A percentile compares a stretch with the other conserved stretches of the same genome.
Evolutionary conservation across 2,113 vertebrate species (phyloP).

Genomic region (Syngnathus typhle): DNA sequence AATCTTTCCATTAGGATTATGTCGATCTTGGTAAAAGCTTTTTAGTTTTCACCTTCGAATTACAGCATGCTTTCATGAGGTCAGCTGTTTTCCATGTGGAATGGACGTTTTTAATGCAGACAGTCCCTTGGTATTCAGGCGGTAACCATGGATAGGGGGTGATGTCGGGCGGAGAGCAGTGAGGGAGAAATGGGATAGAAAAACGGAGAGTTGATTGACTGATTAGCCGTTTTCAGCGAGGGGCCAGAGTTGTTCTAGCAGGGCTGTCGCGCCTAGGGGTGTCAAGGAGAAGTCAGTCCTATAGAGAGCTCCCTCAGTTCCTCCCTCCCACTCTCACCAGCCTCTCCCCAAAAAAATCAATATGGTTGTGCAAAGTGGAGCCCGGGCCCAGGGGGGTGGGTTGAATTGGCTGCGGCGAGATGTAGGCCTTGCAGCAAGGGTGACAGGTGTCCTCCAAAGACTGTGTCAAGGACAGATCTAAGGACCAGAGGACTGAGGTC

Average conservation of each 20-base stretch:
- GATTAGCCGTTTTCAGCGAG: conserved; percentile 62
- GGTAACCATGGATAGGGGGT: conserved; percentile 20
- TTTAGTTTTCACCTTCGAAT: conserved; percentile 70
- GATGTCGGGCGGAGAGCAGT: neutral
- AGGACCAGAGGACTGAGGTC: conserved; percentile 48
- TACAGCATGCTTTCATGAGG: conserved; percentile 64
- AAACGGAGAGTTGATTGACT: conserved; percentile 56
- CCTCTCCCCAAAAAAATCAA: conserved; percentile 70
- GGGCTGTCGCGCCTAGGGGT: conserved; percentile 55
- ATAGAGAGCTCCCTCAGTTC: conserved; percentile 53
- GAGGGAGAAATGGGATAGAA: conserved; percentile 20
- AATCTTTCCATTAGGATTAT: conserved; percentile 68
- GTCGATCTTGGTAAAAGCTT: conserved; percentile 59
- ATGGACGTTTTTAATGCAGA: conserved; percentile 58
- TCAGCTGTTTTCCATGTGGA: conserved; percentile 66
- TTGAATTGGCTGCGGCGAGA: conserved; percentile 40
- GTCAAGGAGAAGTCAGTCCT: conserved; percentile 71
- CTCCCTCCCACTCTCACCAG: conserved; percentile 47
- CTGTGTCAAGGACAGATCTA: conserved; percentile 73
- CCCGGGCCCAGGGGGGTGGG: conserved; percentile 53
- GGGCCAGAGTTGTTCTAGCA: conserved; percentile 54
- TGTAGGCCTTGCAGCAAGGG: conserved; percentile 40
- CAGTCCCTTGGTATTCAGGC: conserved; percentile 56
- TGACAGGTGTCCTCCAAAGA: conserved; percentile 62
- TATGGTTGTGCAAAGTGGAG: conserved; percentile 73